Percentiles rank a stretch among this genome's conserved stretches.
Conservation (phyloP, 2,797 vertebrate species). For the Rhinella marina region DNA sequence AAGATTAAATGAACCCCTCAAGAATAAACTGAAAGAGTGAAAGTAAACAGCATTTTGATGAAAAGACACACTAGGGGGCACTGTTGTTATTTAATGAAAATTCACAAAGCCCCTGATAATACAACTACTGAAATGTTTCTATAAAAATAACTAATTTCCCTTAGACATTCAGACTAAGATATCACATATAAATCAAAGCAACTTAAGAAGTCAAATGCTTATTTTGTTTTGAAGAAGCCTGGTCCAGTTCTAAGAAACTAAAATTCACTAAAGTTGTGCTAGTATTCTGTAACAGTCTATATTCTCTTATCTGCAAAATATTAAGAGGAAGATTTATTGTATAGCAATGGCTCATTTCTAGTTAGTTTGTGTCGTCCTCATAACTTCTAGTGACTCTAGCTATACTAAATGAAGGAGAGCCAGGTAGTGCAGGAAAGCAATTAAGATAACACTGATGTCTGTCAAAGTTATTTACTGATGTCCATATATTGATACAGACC, state of each 20-base stretch:
- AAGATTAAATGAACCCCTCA: conserved; percentile 73
- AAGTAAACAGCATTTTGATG: conserved; percentile 64
- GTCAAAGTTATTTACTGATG: background rate
- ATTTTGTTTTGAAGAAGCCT: conserved; percentile 53
- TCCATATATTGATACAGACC: background rate
- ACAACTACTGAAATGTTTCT: conserved; percentile 29
- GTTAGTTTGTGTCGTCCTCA: background rate
- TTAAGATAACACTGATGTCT: background rate
- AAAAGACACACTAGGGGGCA: conserved; percentile 94
- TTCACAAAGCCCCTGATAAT: conserved; percentile 22
- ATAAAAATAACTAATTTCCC: conserved; percentile 48
- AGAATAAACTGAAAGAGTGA: conserved; percentile 70
- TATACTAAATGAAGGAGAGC: background rate
- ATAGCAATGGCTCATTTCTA: background rate
- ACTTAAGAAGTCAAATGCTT: conserved; percentile 59
- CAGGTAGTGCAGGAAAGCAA: background rate
- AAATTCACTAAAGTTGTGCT: conserved; percentile 33
- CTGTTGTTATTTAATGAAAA: conserved; percentile 85
- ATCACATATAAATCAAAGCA: conserved; percentile 59
- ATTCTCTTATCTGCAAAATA: conserved; percentile 27
- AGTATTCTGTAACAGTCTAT: background rate
- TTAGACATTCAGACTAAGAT: conserved; percentile 46
- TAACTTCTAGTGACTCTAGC: background rate
- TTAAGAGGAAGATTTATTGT: conserved; percentile 31
- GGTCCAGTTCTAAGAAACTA: conserved; percentile 46